Evolutionary conservation across 2,113 vertebrate species (phyloP), one percentile per base, ranked within the genome.

Genomic region (Pygoscelis adeliae): DNA sequence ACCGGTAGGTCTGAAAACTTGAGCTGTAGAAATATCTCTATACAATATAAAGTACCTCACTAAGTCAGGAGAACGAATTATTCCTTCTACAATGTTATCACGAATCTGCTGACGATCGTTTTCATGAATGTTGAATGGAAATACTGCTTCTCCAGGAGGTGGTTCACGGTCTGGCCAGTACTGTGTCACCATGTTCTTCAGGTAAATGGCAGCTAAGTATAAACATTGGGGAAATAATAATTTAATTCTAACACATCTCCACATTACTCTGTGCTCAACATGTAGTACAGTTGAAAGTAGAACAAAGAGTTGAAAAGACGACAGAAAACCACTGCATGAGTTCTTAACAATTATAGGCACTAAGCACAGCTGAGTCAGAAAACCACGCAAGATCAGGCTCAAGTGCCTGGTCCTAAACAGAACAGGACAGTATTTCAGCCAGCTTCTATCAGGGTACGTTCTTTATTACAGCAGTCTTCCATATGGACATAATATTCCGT

Each of bases 131-230:
- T 99, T 99, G 97, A 99, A 99, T 1, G 99, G 99, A 86, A 99
- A 99, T 30, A 99, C 63, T 2, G 98, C 99, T 97, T 99, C 99
- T 10, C 99, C 99, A 1, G 99, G 97, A 26, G 98, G 98, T 1
- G 99, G 99, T 47, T 99, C 99, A 44, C 99, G 98, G 93, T 99
- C 99, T 2, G 99, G 99, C 99, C 99, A 99, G 97, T 99, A 99
- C 97, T 99, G 99, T 22, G 99, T 99, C 94, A 99, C 99, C 99
- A 99, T 99, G 98, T 99, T 99, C 98, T 99, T 99, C 98, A 99
- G 97, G 97, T 99, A 99, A 97, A 99, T 99, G 82, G 99, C 99
- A 96, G 99, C 99, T 99, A 63, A 49, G 44, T 10, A 89, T 12
- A 69, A 73, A 87, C 42, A 93, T 59, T 3, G 36, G 26, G 38